Percentiles rank a stretch among this genome's conserved stretches.
These are phyloP conservation scores for Sabatieria punctata DNA, from an alignment of 2,888 invertebrate genomes.

Conservation along the genomic window DNA sequence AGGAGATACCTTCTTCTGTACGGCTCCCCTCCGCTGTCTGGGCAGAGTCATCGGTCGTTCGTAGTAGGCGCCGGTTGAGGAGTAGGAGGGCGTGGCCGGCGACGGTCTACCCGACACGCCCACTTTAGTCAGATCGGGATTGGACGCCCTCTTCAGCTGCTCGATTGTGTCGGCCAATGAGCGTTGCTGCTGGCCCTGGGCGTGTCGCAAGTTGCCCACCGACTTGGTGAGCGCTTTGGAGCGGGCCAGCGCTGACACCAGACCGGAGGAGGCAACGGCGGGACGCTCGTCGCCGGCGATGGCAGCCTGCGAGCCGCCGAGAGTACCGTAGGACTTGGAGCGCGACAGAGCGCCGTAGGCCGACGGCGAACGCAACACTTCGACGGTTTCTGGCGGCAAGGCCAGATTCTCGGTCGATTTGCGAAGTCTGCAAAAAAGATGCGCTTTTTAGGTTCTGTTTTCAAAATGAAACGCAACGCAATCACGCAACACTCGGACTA, in stretches of 20 bases:
- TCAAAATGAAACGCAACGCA: too few relatives aligned
- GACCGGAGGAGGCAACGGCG: background rate
- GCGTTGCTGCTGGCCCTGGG: background rate
- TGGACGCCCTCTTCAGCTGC: background rate
- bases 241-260: background rate
- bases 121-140: background rate
- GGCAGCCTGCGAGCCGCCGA: background rate
- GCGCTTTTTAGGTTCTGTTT: background rate
- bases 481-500: too few relatives aligned
- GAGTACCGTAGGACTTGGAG: background rate
- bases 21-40: too few relatives aligned
- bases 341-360: background rate
- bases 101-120: too few relatives aligned
- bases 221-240: slow-evolving; percentile 4
- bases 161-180: background rate
- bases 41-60: too few relatives aligned
- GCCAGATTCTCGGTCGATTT: slow-evolving; percentile 9
- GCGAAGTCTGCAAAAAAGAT: slow-evolving; percentile 8
- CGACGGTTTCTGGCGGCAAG: slow-evolving; percentile 2
- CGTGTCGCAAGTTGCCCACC: slow-evolving; percentile 3
- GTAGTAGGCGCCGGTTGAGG: too few relatives aligned
- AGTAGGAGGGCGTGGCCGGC: too few relatives aligned
- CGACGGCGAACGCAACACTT: background rate
- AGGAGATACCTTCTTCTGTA: too few relatives aligned
- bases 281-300: background rate